Base-by-base conservation (phyloP, 2,888 invertebrate species). In the Dasypolia templi region DNA sequence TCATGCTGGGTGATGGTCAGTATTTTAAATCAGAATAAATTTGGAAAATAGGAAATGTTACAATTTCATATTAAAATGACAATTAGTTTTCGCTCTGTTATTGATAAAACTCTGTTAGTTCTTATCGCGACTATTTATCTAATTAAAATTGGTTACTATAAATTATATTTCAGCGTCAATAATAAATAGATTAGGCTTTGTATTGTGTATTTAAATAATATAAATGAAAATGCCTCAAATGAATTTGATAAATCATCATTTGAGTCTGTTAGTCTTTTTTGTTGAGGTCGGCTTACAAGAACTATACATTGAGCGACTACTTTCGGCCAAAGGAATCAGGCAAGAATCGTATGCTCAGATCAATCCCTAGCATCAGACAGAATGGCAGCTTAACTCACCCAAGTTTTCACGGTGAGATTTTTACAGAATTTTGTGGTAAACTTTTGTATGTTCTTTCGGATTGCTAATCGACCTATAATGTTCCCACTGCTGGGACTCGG, bases 141-240 rank as follows among this genome's bases (percentile, higher is more conserved):
- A 59, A 75, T 77, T 75, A 51, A 51, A 66, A 58, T 58, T 35
- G 11, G 29, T 77, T 75, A 58, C 58, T 58, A 44, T 49, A 76
- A 19, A 56, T 76, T 65, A 44, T 49, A 11, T 58, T 35, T 42
- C 6, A 51, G 49, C 35, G 26, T 35, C 1, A 42, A 64, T 39
- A 12, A 22, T 59, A n/a, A n/a, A 39, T 19, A 4, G 19, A 51
- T 58, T 35, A 44, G 32, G 49, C 22, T 19, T 9, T 49, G 29
- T 3, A 51, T 44, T 58, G 42, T 44, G 32, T 14, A 17, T 49
- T 56, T 35, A 22, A 42, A 53, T 62, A 2, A 29, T 0, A 55
- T 26, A 32, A 12, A 35, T 19, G 3, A 32, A 17, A 46, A 32
- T 32, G 12, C 29, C 19, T 61, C 17, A 17, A 61, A 9, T 35